These are phyloP conservation scores for Papilio xuthus DNA, from an alignment of 1,140 invertebrate genomes.

Conservation along the genomic window DNA sequence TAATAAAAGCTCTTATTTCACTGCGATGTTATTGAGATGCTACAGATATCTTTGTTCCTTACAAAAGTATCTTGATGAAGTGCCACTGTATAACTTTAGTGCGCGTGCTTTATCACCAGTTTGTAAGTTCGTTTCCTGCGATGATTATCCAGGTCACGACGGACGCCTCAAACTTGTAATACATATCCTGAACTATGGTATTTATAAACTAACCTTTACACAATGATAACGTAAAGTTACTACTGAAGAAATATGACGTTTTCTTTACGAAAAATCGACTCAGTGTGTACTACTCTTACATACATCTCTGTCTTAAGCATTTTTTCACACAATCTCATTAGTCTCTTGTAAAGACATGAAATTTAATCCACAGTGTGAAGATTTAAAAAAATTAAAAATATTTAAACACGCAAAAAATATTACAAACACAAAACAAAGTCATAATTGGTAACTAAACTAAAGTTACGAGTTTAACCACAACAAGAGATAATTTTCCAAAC, in stretches of 20 bases:
- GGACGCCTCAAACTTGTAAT: neutral
- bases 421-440: too few relatives aligned
- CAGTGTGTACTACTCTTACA: too few relatives aligned
- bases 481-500: neutral
- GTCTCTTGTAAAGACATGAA: too few relatives aligned
- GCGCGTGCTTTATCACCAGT: constrained; percentile 33
- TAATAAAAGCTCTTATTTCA: neutral
- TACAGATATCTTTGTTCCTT: neutral
- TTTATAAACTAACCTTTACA: neutral
- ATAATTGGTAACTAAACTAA: neutral
- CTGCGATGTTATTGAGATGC: constrained; percentile 14
- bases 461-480: neutral
- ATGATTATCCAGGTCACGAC: constrained; percentile 13
- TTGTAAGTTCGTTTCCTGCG: constrained; percentile 6
- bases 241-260: too few relatives aligned
- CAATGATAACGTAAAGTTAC: too few relatives aligned
- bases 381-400: too few relatives aligned
- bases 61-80: constrained; percentile 31
- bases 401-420: too few relatives aligned
- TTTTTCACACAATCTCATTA: too few relatives aligned
- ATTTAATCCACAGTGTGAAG: too few relatives aligned
- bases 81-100: constrained; percentile 10
- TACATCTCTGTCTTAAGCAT: too few relatives aligned
- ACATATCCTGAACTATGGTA: neutral
- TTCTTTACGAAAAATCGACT: too few relatives aligned